phyloP scores from a whole-genome alignment of 1,140 invertebrate species.

The Philotrypesis tridentata region DNA sequence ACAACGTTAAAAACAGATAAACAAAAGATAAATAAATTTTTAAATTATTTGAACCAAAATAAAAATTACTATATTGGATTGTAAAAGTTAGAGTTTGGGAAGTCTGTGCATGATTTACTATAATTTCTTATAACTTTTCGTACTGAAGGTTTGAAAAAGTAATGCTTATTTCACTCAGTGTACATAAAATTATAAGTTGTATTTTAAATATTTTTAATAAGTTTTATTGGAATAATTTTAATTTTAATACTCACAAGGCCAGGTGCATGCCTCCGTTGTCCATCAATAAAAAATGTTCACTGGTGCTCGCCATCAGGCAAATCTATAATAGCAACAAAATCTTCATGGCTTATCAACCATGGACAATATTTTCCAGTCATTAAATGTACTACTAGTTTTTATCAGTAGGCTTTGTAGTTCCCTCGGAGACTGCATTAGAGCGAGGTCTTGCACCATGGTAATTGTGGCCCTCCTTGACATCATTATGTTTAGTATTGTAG shows the following conservation, averaged over 20 bases:
- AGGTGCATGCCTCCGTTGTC: slow-evolving; percentile 95
- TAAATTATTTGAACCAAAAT: too few relatives aligned
- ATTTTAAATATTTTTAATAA: not conserved
- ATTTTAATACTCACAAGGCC: slow-evolving; percentile 76
- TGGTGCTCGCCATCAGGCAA: slow-evolving; percentile 97
- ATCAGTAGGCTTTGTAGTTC: slow-evolving; percentile 70
- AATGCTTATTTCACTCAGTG: too few relatives aligned
- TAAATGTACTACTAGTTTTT: slow-evolving; percentile 94
- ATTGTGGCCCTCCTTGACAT: slow-evolving; percentile 70
- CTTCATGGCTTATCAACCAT: slow-evolving; percentile 97
- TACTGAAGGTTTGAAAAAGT: too few relatives aligned
- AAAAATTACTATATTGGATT: too few relatives aligned
- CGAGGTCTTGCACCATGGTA: slow-evolving; percentile 76
- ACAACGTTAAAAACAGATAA: too few relatives aligned
- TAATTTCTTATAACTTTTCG: too few relatives aligned
- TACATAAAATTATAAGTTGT: slow-evolving; percentile 12
- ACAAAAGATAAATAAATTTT: too few relatives aligned
- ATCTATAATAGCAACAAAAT: slow-evolving; percentile 98
- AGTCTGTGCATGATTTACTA: too few relatives aligned
- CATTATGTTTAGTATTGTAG: slow-evolving; percentile 46
- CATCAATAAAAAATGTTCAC: slow-evolving; percentile 99
- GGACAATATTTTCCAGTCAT: slow-evolving; percentile 96
- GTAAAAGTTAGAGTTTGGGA: too few relatives aligned
- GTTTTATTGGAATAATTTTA: not conserved
- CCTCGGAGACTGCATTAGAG: slow-evolving; percentile 82